Conservation (phyloP, 2,797 vertebrate species). For the Hydrocynus forskahlii region DNA sequence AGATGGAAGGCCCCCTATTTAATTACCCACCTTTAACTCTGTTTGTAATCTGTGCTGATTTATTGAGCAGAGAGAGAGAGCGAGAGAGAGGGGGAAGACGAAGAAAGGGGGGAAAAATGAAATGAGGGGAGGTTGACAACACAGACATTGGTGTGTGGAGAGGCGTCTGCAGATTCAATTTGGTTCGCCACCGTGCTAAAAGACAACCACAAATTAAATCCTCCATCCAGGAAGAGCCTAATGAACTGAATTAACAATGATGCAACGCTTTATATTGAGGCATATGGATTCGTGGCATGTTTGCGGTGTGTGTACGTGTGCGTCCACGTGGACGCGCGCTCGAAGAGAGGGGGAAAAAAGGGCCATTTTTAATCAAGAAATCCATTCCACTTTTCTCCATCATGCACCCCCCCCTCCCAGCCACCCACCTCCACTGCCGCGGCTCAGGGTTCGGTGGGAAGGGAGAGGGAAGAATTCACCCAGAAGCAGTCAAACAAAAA, state of each 20-base stretch:
- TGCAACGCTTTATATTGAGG: slow-evolving; percentile 78
- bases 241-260: slow-evolving; percentile 85
- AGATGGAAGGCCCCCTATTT: slow-evolving; percentile 59
- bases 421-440: slow-evolving; percentile 58
- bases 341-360: slow-evolving; percentile 66
- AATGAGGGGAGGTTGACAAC: slow-evolving; percentile 69
- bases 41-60: slow-evolving; percentile 82
- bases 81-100: slow-evolving; percentile 45
- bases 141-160: slow-evolving; percentile 51
- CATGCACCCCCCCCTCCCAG: slow-evolving; percentile 51
- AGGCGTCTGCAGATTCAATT: slow-evolving; percentile 79
- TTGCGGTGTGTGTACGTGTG: slow-evolving; percentile 66
- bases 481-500: slow-evolving; percentile 83
- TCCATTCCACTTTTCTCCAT: slow-evolving; percentile 80
- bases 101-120: slow-evolving; percentile 60
- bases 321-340: slow-evolving; percentile 63
- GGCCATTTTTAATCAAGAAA: slow-evolving; percentile 86
- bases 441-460: slow-evolving; percentile 73
- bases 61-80: slow-evolving; percentile 76
- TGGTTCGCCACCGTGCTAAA: slow-evolving; percentile 70
- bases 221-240: slow-evolving; percentile 76
- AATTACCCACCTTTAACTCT: slow-evolving; percentile 77
- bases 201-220: slow-evolving; percentile 85
- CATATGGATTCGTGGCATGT: slow-evolving; percentile 83
- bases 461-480: slow-evolving; percentile 78